phyloP scores from a whole-genome alignment of 1,140 invertebrate species.

The Polypedilum vanderplanki region DNA sequence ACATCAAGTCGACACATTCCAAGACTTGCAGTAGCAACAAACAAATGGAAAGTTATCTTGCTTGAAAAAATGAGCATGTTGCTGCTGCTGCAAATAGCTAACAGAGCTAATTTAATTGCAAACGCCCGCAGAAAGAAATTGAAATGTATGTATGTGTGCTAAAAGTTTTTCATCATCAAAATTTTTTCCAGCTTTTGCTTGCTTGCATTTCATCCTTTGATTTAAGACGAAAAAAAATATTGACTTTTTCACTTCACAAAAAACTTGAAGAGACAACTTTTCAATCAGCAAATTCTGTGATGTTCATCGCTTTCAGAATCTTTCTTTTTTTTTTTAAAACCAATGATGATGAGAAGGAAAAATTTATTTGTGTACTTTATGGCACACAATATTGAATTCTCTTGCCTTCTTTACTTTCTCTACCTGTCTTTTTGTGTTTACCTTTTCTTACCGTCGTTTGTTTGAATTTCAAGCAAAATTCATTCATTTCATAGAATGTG shows the following conservation, averaged over 20 bases:
- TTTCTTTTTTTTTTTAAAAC: too few relatives aligned
- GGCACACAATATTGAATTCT: neutral
- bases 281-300: neutral
- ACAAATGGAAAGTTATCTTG: neutral
- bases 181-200: too few relatives aligned
- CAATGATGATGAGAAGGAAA: too few relatives aligned
- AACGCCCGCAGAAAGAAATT: neutral
- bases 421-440: neutral
- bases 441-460: neutral
- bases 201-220: neutral
- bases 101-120: neutral
- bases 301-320: too few relatives aligned
- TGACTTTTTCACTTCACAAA: slow-evolving; percentile 17
- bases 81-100: neutral
- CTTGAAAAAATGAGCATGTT: neutral
- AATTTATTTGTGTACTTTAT: neutral
- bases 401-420: neutral
- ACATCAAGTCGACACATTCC: slow-evolving; percentile 1
- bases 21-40: too few relatives aligned
- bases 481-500: too few relatives aligned
- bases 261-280: neutral
- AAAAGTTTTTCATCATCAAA: slow-evolving; percentile 13
- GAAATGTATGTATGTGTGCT: neutral
- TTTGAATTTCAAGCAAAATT: neutral
- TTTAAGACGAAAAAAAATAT: neutral